Evolutionary conservation across 2,113 vertebrate genomes (phyloP).

Genomic region (Egretta garzetta): DNA sequence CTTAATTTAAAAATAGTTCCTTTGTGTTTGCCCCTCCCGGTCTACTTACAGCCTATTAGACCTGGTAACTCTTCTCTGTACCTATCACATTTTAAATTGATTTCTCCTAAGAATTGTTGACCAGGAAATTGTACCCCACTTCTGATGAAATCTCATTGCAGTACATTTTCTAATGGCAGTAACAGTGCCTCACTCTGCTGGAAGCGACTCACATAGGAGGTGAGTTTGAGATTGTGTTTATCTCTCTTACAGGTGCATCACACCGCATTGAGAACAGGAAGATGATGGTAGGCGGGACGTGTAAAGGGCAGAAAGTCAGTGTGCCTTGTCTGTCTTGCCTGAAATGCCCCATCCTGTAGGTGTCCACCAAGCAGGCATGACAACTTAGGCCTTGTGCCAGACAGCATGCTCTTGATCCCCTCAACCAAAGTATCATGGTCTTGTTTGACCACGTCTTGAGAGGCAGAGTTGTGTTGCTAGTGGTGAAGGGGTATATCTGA

Average conservation of each 20-base stretch:
- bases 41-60: neutral
- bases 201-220: neutral
- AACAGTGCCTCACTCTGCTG: neutral
- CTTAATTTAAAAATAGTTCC: neutral
- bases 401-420: neutral
- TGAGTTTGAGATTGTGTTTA: neutral
- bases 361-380: neutral
- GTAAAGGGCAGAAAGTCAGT: neutral
- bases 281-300: neutral
- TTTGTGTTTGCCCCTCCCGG: neutral
- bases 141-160: neutral
- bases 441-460: neutral
- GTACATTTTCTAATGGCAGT: neutral
- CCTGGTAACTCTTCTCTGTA: neutral
- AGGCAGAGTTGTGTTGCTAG: neutral
- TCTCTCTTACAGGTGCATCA: neutral
- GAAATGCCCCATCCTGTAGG: neutral
- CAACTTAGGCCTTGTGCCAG: neutral
- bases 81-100: neutral
- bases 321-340: neutral
- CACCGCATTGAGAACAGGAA: neutral
- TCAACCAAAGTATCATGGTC: neutral
- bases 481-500: neutral
- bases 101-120: neutral
- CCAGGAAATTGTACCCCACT: neutral